Conservation (phyloP, 2,888 invertebrate species). For the Phytoseiulus persimilis region DNA sequence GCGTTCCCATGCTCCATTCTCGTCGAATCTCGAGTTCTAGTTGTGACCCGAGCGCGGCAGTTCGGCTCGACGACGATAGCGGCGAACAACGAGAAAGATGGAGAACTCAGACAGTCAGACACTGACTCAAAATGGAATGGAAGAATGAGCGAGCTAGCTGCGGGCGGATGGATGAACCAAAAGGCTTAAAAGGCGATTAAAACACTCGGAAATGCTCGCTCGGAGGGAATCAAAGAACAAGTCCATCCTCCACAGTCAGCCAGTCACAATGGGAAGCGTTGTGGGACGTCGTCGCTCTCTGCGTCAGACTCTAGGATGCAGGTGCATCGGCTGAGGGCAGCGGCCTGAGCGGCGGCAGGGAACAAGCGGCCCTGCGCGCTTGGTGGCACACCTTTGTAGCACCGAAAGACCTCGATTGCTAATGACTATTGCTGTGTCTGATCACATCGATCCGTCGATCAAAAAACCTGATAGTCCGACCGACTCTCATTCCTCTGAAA, state of each 20-base stretch:
- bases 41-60: not conserved
- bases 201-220: not conserved
- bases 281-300: not conserved
- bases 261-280: not conserved
- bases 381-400: slow-evolving; percentile 5
- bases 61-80: not conserved
- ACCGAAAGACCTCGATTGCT: not conserved
- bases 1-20: not conserved
- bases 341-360: not conserved
- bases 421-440: not conserved
- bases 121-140: not conserved
- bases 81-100: not conserved
- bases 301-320: not conserved
- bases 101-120: not conserved
- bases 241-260: not conserved
- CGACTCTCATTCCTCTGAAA: not conserved
- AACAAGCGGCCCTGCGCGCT: not conserved
- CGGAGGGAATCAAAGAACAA: not conserved
- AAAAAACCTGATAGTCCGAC: not conserved
- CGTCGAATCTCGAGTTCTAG: not conserved
- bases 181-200: not conserved
- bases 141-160: not conserved
- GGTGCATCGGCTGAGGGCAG: not conserved
- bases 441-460: not conserved
- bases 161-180: not conserved